These are phyloP conservation scores for Aix galericulata DNA, from an alignment of 2,113 vertebrate genomes.

Conservation along the genomic window DNA sequence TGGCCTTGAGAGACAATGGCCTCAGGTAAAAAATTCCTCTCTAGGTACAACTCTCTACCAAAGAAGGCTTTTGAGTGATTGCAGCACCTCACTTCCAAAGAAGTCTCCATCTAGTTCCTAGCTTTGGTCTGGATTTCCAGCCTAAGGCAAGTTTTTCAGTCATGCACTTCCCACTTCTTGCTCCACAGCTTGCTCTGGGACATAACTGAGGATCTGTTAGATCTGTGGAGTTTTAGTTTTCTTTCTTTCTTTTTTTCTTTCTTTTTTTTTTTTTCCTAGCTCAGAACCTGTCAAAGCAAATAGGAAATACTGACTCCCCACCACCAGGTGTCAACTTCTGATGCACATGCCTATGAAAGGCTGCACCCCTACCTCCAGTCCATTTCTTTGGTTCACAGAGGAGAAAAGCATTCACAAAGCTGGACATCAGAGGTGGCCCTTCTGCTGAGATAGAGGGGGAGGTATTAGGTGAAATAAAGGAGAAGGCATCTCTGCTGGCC, in stretches of 20 bases:
- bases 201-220: not conserved
- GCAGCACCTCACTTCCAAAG: too few relatives aligned
- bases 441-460: not conserved
- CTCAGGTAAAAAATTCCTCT: too few relatives aligned
- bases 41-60: not conserved
- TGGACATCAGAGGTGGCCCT: not conserved
- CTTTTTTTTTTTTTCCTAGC: not conserved
- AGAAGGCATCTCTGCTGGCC: not conserved
- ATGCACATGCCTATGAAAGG: not conserved
- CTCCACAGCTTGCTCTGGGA: too few relatives aligned
- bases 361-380: not conserved
- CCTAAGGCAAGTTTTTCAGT: not conserved
- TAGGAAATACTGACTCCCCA: not conserved
- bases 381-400: not conserved
- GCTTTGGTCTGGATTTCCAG: not conserved
- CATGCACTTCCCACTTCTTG: not conserved
- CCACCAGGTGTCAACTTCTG: not conserved
- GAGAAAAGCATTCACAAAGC: not conserved
- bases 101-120: not conserved
- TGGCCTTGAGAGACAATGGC: not conserved
- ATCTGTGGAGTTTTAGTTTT: not conserved
- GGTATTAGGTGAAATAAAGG: not conserved
- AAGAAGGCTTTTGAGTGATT: not conserved
- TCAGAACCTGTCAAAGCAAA: not conserved
- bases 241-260: not conserved